A percentile compares a stretch with the other conserved stretches of the same genome.
These are phyloP conservation scores for Corbicula japonica DNA, from an alignment of 2,888 invertebrate genomes.

Conservation along the genomic window DNA sequence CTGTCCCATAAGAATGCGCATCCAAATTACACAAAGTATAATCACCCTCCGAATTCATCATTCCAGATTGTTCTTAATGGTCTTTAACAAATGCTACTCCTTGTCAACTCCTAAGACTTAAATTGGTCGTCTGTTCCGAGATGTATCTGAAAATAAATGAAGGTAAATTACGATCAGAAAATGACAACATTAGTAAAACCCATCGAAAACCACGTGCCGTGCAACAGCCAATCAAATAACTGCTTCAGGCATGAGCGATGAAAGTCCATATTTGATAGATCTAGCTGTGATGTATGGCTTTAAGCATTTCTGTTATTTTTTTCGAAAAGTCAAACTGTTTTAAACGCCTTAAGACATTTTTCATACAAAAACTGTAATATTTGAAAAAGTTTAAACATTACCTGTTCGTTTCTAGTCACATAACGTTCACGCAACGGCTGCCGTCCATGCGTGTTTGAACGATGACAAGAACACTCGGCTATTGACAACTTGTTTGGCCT, in stretches of 20 bases:
- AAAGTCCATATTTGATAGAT: constrained; percentile 65
- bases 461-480: constrained; percentile 9
- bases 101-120: constrained; percentile 78
- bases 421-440: not conserved
- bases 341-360: constrained; percentile 59
- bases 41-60: constrained; percentile 84
- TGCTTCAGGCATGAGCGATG: constrained; percentile 64
- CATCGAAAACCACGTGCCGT: constrained; percentile 78
- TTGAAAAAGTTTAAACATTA: constrained; percentile 30
- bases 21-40: constrained; percentile 86
- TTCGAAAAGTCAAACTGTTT: constrained; percentile 48
- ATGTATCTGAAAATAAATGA: constrained; percentile 85
- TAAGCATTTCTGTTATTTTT: constrained; percentile 67
- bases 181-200: constrained; percentile 82
- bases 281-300: constrained; percentile 63
- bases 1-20: constrained; percentile 82
- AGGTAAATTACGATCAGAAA: constrained; percentile 82
- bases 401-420: constrained; percentile 13
- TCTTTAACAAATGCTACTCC: constrained; percentile 58
- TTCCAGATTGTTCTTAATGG: constrained; percentile 61
- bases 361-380: constrained; percentile 36
- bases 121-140: constrained; percentile 83
- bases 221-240: constrained; percentile 73
- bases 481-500: not conserved
- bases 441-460: constrained; percentile 1